A percentile compares a stretch with the other conserved stretches of the same genome.
Conservation (phyloP, 92 coral and sea anemone genomes). For the Bergia sp. region DNA sequence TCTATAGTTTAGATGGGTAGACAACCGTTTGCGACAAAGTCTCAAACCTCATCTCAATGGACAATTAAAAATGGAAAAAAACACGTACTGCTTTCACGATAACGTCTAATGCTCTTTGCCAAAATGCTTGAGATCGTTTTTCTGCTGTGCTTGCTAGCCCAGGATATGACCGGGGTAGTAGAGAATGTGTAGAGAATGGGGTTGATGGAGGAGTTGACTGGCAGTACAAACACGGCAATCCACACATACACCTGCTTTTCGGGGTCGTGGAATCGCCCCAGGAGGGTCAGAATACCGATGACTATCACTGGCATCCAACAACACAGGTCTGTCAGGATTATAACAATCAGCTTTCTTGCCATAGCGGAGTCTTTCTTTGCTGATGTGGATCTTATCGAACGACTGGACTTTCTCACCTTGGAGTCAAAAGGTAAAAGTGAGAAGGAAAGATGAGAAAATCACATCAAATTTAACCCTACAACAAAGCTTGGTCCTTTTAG, state of each 20-base stretch:
- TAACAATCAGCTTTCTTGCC: slow-evolving; percentile 21
- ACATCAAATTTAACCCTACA: no score
- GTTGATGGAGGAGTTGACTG: slow-evolving; percentile 32
- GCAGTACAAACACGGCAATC: slow-evolving; percentile 39
- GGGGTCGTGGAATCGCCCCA: slow-evolving; percentile 36
- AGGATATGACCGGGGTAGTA: background rate
- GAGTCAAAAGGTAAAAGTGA: background rate
- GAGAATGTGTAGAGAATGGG: slow-evolving; percentile 37
- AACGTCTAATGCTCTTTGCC: background rate
- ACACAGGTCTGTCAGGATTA: slow-evolving; percentile 21
- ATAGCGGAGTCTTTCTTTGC: slow-evolving; percentile 23
- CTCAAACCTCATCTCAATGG: background rate
- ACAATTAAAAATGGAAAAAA: background rate
- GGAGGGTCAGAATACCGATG: slow-evolving; percentile 12
- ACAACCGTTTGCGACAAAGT: background rate
- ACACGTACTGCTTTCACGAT: background rate
- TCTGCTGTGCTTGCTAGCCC: slow-evolving; percentile 4
- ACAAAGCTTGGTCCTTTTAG: no score
- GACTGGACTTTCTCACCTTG: slow-evolving; percentile 32
- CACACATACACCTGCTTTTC: slow-evolving; percentile 26
- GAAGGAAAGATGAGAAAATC: background rate
- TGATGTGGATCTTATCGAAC: slow-evolving; percentile 17
- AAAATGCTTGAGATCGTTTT: background rate
- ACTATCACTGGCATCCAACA: slow-evolving; percentile 37
- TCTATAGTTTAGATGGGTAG: background rate